Percentiles rank a stretch among this genome's conserved stretches.
Conservation (phyloP, 2,888 invertebrate genomes). For the Rugalucina vietnamica region DNA sequence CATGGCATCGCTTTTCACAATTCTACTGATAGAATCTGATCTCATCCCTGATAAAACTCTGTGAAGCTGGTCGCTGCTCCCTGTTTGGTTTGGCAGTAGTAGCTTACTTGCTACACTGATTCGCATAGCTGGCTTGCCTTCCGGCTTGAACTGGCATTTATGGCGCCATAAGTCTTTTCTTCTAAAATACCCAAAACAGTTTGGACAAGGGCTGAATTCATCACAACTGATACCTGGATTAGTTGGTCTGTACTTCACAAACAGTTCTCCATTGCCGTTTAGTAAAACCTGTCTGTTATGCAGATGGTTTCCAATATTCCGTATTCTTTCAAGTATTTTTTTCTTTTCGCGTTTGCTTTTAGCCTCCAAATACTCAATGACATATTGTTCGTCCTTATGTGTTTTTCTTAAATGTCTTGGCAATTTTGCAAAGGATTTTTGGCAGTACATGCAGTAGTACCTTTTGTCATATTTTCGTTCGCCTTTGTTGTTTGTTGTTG, state of each 20-base stretch:
- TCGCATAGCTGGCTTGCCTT: neutral
- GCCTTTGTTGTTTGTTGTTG: neutral
- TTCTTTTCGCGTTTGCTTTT: neutral
- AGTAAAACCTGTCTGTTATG: conserved; percentile 2
- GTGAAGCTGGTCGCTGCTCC: neutral
- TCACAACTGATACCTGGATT: neutral
- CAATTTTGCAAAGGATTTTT: neutral
- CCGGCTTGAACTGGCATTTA: neutral
- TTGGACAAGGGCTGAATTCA: neutral
- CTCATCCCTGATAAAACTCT: neutral
- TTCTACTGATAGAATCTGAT: neutral
- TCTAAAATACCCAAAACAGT: conserved; percentile 2
- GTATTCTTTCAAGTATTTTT: neutral
- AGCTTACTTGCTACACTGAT: neutral
- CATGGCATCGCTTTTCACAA: neutral
- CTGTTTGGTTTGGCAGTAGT: neutral
- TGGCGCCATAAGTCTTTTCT: neutral
- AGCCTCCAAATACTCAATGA: neutral
- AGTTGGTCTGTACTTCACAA: neutral
- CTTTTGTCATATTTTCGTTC: neutral
- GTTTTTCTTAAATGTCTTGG: neutral
- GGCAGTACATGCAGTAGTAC: neutral
- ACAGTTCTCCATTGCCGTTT: neutral
- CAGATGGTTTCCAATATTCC: conserved; percentile 16
- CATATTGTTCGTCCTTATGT: neutral